phyloP scores from a whole-genome alignment of 2,888 invertebrate species.

The Sthenelais limicola region DNA sequence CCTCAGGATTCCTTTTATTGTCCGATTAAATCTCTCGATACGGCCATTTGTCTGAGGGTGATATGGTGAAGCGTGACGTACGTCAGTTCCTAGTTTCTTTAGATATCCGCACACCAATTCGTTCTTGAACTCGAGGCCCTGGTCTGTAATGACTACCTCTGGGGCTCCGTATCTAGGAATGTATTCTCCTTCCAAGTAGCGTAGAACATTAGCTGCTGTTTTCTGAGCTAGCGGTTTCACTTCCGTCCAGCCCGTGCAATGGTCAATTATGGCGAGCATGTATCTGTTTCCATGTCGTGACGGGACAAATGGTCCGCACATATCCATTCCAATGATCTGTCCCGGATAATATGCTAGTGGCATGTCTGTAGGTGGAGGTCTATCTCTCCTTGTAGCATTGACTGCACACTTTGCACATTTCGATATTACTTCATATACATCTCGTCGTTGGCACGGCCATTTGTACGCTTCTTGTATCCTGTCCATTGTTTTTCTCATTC shows the following conservation, averaged over 20 bases:
- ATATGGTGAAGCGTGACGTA: neutral
- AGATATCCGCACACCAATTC: neutral
- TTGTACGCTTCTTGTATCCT: constrained; percentile 4
- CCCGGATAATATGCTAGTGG: neutral
- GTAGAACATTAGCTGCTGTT: neutral
- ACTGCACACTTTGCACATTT: neutral
- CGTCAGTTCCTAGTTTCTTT: neutral
- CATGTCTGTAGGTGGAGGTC: neutral
- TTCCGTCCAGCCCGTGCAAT: constrained; percentile 19
- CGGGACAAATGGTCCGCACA: neutral
- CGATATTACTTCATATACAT: neutral
- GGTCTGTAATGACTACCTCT: neutral
- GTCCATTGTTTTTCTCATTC: neutral
- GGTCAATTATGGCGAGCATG: constrained; percentile 8
- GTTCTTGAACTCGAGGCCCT: constrained; percentile 3
- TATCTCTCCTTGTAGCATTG: neutral
- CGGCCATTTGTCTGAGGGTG: constrained; percentile 9
- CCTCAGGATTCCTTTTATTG: neutral
- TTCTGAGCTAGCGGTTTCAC: neutral
- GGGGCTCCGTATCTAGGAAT: neutral
- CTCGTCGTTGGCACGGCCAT: constrained; percentile 8
- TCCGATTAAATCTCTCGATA: neutral
- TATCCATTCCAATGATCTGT: constrained; percentile 7
- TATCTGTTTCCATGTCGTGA: neutral
- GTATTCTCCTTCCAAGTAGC: neutral